Base-by-base conservation (phyloP, 2,797 vertebrate species). In the Neosilurus hyrtlii region DNA sequence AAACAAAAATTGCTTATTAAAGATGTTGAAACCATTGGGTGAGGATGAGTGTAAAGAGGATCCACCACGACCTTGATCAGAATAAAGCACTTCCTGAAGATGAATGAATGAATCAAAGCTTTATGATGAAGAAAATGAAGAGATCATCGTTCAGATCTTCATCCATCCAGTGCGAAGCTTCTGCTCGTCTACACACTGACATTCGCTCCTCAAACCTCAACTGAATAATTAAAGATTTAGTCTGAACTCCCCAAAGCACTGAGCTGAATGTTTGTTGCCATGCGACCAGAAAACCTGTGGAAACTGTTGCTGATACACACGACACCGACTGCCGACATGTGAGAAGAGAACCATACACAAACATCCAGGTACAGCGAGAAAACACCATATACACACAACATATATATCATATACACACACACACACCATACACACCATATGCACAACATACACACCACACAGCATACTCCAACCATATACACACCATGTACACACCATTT, bases 191-290 rank as follows among this genome's bases (percentile, higher is more conserved):
- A 51, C 68, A 71, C 49, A 15, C 68, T 72, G 70, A 72, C 51
- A 54, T 72, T 72, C 51, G 8, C 49, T 54, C 73, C 54, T 75
- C 73, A 75, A 59, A 59, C 73, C 73, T 35, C 73, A 75, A 16
- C 18, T 59, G 73, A 75, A 75, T 75, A 59, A 75, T 75, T 75
- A 75, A 75, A 35, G 73, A 37, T 59, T 75, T 59, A 22, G 54
- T 37, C 73, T 59, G 72, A 74, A 30, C 16, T 74, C 72, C 52
- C 72, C 20, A 20, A 74, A 57, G 65, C 24, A 26, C 67, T 54
- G 59, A 4, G 16, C 26, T 52, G 70, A 5, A 62, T 54, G 76
- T 81, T 61, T 24, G 75, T 83, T 76, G 80, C 79, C 76, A 73
- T 56, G 54, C 54, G 20, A 75, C 73, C 54, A 74, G 54, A 59